phyloP scores from a whole-genome alignment of 1,140 invertebrate genomes.

The Anastatus disparis region DNA sequence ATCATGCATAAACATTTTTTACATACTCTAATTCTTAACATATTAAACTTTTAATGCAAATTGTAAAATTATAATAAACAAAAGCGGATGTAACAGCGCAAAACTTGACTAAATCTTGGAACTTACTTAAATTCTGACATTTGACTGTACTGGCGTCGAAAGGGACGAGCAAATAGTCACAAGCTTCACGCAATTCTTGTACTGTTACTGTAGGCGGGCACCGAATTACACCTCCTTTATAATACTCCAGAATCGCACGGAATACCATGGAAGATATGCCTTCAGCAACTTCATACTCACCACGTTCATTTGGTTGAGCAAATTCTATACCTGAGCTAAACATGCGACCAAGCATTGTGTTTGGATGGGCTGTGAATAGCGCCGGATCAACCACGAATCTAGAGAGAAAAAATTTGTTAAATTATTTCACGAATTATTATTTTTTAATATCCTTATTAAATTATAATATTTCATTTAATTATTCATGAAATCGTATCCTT shows the following conservation, averaged over 20 bases:
- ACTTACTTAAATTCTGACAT: conserved; percentile 92
- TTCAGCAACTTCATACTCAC: conserved; percentile 98
- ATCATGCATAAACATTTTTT: too few relatives aligned
- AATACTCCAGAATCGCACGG: conserved; percentile 95
- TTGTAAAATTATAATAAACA: too few relatives aligned
- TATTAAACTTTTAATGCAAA: too few relatives aligned
- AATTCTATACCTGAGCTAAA: conserved; percentile 95
- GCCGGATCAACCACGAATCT: conserved; percentile 88
- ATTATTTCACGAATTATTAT: too few relatives aligned
- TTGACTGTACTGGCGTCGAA: conserved; percentile 96
- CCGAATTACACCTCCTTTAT: conserved; percentile 87
- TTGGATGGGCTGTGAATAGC: conserved; percentile 86
- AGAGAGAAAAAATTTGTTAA: too few relatives aligned
- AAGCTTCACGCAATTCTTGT: conserved; percentile 96
- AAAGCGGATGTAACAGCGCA: neutral
- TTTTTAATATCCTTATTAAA: too few relatives aligned
- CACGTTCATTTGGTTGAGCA: conserved; percentile 92
- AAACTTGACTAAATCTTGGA: neutral
- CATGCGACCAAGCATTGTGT: conserved; percentile 93
- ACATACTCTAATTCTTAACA: too few relatives aligned
- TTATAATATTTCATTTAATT: too few relatives aligned
- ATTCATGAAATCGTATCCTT: too few relatives aligned
- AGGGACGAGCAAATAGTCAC: conserved; percentile 97
- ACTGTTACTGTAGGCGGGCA: conserved; percentile 88
- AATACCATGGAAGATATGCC: conserved; percentile 97